Conservation (phyloP, 92 coral and sea anemone genomes). For the Palythoa heliodiscus region DNA sequence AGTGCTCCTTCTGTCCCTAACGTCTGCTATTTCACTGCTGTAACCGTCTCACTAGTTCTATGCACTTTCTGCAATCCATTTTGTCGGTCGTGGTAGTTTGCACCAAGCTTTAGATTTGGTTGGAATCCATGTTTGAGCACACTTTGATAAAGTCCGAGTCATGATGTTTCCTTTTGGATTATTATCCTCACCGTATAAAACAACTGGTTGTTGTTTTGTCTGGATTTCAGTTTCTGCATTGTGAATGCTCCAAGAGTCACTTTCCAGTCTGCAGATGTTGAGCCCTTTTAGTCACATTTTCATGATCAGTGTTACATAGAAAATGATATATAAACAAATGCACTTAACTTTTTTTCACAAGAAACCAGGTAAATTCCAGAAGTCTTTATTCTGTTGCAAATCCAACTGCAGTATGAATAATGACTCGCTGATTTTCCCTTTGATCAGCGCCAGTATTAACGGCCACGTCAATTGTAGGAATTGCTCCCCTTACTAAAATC, state of each 20-base stretch:
- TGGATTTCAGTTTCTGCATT: background rate
- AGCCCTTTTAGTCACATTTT: background rate
- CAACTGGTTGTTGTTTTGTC: background rate
- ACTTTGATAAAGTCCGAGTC: background rate
- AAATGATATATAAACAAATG: background rate
- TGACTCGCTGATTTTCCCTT: background rate
- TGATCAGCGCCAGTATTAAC: background rate
- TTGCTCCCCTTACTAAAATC: background rate
- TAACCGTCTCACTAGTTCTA: background rate
- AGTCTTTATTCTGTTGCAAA: background rate
- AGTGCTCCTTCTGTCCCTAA: background rate
- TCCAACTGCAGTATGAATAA: background rate
- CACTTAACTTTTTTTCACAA: background rate
- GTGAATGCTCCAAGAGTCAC: background rate
- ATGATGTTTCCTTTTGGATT: background rate
- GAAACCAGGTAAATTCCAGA: background rate
- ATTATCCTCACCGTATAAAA: background rate
- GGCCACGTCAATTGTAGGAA: background rate
- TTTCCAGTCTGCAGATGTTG: background rate
- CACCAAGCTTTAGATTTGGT: background rate
- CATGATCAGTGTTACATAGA: background rate
- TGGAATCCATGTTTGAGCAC: background rate
- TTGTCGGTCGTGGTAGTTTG: background rate
- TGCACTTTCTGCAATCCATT: background rate
- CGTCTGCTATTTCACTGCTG: background rate